Conservation (phyloP, 2,888 invertebrate genomes). For the Polia nebulosa region DNA sequence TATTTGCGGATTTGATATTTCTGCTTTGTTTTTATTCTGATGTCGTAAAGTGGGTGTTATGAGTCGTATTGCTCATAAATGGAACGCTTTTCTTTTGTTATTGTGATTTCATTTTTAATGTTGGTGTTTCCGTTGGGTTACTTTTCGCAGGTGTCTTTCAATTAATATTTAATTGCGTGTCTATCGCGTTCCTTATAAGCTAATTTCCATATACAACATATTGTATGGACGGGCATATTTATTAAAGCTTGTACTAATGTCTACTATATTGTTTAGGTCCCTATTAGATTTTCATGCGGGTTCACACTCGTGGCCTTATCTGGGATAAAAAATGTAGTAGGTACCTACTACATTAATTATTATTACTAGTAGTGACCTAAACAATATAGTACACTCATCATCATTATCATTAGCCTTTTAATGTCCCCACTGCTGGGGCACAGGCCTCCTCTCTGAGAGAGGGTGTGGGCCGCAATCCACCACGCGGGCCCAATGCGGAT, state of each 20-base stretch:
- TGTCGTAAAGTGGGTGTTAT: conserved; percentile 61
- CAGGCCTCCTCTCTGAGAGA: too few relatives aligned
- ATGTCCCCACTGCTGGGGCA: too few relatives aligned
- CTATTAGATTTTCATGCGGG: too few relatives aligned
- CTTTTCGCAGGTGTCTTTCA: neutral
- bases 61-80: conserved; percentile 51
- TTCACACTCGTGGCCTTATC: too few relatives aligned
- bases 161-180: neutral
- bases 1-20: conserved; percentile 68
- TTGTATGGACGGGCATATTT: too few relatives aligned
- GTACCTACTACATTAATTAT: too few relatives aligned
- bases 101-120: conserved; percentile 51
- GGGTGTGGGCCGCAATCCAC: too few relatives aligned
- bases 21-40: conserved; percentile 66
- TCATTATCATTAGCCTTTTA: too few relatives aligned
- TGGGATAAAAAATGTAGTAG: too few relatives aligned
- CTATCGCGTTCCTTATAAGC: neutral
- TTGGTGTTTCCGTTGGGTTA: neutral
- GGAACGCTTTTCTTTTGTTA: conserved; percentile 45
- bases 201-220: neutral
- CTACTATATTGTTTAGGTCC: neutral
- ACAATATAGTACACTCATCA: too few relatives aligned
- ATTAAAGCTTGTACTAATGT: neutral
- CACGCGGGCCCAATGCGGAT: too few relatives aligned
- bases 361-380: too few relatives aligned